phyloP scores from a whole-genome alignment of 2,113 vertebrate genomes.

The Semicossyphus pulcher region DNA sequence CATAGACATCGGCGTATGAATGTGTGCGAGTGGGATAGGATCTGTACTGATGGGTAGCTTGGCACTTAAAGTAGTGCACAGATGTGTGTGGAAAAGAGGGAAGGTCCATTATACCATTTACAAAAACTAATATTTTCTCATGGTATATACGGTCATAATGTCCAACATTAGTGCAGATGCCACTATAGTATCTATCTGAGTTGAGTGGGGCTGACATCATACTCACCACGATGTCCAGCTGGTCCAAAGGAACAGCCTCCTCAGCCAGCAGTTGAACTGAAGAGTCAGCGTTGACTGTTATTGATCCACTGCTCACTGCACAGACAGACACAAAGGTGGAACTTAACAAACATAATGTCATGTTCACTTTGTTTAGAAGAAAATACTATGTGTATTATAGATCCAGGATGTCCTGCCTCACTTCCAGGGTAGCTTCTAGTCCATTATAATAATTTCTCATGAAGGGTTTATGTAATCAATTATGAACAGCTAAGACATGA shows the following conservation, averaged over 20 bases:
- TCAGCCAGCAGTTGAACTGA: constrained; percentile 93
- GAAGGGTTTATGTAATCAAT: neutral
- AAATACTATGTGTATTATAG: neutral
- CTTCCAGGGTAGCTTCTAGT: neutral
- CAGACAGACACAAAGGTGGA: constrained; percentile 6
- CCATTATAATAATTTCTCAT: neutral
- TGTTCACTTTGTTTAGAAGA: neutral
- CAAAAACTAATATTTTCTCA: no score
- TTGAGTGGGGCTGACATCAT: neutral
- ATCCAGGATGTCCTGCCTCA: neutral
- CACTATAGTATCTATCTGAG: neutral
- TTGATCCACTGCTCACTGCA: constrained; percentile 92
- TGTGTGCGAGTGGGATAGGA: no score
- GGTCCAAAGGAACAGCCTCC: constrained; percentile 90
- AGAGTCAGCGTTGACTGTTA: constrained; percentile 92
- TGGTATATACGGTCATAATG: neutral
- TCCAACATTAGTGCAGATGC: neutral
- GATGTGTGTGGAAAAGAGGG: no score
- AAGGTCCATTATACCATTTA: no score
- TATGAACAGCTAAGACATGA: neutral
- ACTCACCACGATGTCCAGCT: constrained; percentile 92
- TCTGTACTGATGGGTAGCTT: no score
- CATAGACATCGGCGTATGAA: no score
- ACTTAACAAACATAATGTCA: constrained; percentile 10
- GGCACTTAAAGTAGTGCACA: no score